phyloP scores from a whole-genome alignment of 2,888 invertebrate species.

The Volucella zonaria region DNA sequence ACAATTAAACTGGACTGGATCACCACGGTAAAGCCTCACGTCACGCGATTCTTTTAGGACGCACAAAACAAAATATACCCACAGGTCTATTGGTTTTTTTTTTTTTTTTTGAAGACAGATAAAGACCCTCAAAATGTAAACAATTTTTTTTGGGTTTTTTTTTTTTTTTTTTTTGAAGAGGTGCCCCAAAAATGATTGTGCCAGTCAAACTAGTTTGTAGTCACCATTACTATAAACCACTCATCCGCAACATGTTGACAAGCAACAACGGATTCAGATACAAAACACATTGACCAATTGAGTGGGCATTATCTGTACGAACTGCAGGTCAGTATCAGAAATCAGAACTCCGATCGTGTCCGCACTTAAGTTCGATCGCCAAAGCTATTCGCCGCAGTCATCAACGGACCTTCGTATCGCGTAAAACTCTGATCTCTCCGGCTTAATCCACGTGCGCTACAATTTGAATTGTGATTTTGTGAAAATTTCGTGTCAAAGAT shows the following conservation, averaged over 20 bases:
- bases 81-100: background rate
- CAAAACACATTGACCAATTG: slow-evolving; percentile 30
- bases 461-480: slow-evolving; percentile 1
- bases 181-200: background rate
- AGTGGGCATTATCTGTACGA: slow-evolving; percentile 24
- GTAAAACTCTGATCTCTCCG: slow-evolving; percentile 3
- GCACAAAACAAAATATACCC: background rate
- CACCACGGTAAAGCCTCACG: background rate
- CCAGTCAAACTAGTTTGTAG: slow-evolving; percentile 55
- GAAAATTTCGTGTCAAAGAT: background rate
- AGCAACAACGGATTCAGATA: slow-evolving; percentile 1
- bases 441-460: slow-evolving; percentile 6
- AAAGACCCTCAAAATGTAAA: slow-evolving; percentile 27
- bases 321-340: background rate
- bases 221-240: slow-evolving; percentile 30
- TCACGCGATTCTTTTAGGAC: slow-evolving; percentile 22
- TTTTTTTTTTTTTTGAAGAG: background rate
- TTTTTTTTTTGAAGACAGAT: background rate
- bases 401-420: slow-evolving; percentile 42
- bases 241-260: slow-evolving; percentile 60
- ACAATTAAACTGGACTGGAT: background rate
- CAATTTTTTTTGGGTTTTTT: slow-evolving; percentile 16
- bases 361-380: slow-evolving; percentile 63
- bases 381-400: slow-evolving; percentile 51
- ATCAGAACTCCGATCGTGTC: slow-evolving; percentile 5